A percentile compares a stretch with the other conserved stretches of the same genome.
phyloP scores from a whole-genome alignment of 2,797 vertebrate species.

The Pangasius mekongensis region DNA sequence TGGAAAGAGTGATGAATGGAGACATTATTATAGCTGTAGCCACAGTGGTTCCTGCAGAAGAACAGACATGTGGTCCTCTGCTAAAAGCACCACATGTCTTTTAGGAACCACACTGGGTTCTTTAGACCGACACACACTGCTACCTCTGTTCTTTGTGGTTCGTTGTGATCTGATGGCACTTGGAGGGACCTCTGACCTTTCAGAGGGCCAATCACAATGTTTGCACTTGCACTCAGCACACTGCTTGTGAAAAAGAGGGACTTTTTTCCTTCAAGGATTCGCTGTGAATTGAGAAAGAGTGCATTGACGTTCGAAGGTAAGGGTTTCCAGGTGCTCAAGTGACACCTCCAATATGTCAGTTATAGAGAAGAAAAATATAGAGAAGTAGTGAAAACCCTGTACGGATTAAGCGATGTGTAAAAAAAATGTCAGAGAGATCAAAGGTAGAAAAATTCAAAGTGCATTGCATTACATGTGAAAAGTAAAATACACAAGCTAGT shows the following conservation, averaged over 20 bases:
- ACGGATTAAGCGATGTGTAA: not conserved
- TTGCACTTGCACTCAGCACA: conserved; percentile 27
- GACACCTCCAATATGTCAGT: conserved; percentile 16
- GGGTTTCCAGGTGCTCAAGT: conserved; percentile 9
- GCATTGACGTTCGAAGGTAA: not conserved
- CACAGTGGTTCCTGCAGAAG: conserved; percentile 41
- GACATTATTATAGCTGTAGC: conserved; percentile 46
- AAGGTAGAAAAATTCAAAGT: not conserved
- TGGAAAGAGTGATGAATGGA: conserved; percentile 57
- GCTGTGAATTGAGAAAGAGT: conserved; percentile 22
- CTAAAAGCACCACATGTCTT: conserved; percentile 31
- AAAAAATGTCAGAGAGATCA: not conserved
- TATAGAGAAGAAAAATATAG: not conserved
- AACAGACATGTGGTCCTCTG: conserved; percentile 38
- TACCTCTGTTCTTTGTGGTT: conserved; percentile 48
- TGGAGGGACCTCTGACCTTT: conserved; percentile 41
- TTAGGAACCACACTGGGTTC: conserved; percentile 28
- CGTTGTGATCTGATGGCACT: conserved; percentile 53
- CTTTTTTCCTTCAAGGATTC: not conserved
- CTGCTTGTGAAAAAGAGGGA: not conserved
- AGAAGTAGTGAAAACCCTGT: not conserved
- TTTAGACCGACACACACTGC: conserved; percentile 53
- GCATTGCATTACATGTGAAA: conserved; percentile 3
- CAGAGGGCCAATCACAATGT: conserved; percentile 53
- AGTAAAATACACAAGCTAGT: not conserved